phyloP scores from a whole-genome alignment of 92 coral and sea anemone species.

The Bergia puertoricense region DNA sequence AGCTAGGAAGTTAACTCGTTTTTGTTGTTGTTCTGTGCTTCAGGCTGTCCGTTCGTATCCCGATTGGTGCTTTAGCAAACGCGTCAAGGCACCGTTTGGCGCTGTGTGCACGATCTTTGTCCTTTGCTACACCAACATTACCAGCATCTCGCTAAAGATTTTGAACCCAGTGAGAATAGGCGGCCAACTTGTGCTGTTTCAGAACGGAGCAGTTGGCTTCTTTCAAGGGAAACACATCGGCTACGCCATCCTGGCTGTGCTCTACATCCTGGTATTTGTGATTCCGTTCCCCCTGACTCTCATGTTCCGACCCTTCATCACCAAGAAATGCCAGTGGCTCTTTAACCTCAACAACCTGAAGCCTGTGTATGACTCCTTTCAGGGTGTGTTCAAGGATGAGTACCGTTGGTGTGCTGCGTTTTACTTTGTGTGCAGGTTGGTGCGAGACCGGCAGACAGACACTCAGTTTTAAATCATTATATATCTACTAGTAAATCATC shows the following conservation, averaged over 20 bases:
- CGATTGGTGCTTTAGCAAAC: constrained; percentile 83
- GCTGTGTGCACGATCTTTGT: constrained; percentile 92
- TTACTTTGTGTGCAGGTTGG: constrained; percentile 83
- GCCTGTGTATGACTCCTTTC: constrained; percentile 85
- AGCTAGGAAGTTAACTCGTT: neutral
- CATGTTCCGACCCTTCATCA: constrained; percentile 77
- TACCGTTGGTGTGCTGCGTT: constrained; percentile 98
- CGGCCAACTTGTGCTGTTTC: constrained; percentile 51
- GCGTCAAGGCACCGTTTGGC: constrained; percentile 77
- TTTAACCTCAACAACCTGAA: constrained; percentile 74
- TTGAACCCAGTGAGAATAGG: constrained; percentile 69
- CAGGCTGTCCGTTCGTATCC: constrained; percentile 70
- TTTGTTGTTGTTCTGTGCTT: neutral
- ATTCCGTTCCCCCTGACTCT: constrained; percentile 85
- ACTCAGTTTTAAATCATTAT: neutral
- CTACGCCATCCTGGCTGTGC: constrained; percentile 71
- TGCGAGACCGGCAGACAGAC: neutral
- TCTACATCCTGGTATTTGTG: constrained; percentile 69
- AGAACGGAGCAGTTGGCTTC: constrained; percentile 69
- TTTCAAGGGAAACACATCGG: constrained; percentile 71
- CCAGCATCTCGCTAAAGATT: constrained; percentile 82
- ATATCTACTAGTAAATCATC: no score
- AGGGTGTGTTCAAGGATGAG: constrained; percentile 85
- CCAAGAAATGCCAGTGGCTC: constrained; percentile 69
- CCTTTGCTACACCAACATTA: constrained; percentile 88